A percentile compares a stretch with the other conserved stretches of the same genome.
phyloP scores from a whole-genome alignment of 2,113 vertebrate species.

The Dromiciops gliroides region DNA sequence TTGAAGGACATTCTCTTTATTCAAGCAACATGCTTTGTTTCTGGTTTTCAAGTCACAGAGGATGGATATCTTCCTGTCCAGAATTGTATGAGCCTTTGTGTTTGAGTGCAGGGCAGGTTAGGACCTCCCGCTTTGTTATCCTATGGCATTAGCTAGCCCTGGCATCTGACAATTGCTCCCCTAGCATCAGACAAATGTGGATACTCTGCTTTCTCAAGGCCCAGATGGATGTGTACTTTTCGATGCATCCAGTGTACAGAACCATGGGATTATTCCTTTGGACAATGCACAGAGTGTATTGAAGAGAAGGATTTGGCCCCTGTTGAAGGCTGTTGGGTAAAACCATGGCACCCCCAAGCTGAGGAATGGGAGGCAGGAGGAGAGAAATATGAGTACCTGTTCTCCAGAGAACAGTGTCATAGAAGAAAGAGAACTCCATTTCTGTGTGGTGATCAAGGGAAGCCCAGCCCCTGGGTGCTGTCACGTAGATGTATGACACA shows the following conservation, averaged over 20 bases:
- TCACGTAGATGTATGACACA: slow-evolving; percentile 98
- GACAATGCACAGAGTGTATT: neutral
- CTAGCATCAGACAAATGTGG: neutral
- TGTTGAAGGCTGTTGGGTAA: neutral
- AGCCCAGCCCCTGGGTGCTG: slow-evolving; percentile 96
- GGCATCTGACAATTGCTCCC: neutral
- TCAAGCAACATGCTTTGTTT: neutral
- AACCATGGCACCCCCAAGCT: no score
- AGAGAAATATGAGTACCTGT: slow-evolving; percentile 85
- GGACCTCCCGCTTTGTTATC: neutral
- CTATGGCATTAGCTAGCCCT: neutral
- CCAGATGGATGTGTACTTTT: neutral
- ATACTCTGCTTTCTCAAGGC: neutral
- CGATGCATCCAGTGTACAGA: neutral
- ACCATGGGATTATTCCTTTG: neutral
- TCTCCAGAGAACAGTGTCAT: slow-evolving; percentile 98
- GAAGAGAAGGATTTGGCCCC: neutral
- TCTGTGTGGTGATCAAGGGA: slow-evolving; percentile 98
- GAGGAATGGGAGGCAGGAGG: neutral
- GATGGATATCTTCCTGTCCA: neutral
- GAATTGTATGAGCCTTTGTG: neutral
- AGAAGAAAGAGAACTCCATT: slow-evolving; percentile 99
- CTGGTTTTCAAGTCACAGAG: neutral
- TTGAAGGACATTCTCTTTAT: neutral
- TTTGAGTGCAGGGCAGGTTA: neutral